A percentile compares a stretch with the other conserved stretches of the same genome.
These are phyloP conservation scores for Chiridota heheva DNA, from an alignment of 35 echinoderm and acorn worm species.

Conservation along the genomic window DNA sequence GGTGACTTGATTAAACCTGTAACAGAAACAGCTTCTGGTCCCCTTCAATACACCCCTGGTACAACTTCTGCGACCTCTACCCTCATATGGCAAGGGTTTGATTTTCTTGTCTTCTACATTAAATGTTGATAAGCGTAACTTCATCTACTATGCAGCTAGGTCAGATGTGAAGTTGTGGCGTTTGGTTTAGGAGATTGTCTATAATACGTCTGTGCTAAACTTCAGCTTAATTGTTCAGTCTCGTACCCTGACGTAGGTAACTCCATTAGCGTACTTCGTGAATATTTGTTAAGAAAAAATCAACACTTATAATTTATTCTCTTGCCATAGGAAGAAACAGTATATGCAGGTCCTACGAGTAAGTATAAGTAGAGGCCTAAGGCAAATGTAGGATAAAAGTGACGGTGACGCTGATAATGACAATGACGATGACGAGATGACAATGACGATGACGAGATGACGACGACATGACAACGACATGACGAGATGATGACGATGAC, in stretches of 20 bases:
- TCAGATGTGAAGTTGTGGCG: background rate
- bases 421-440: too few relatives aligned
- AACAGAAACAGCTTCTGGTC: too few relatives aligned
- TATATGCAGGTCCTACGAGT: conserved; percentile 61
- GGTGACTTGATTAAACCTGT: too few relatives aligned
- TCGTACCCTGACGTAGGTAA: background rate
- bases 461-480: too few relatives aligned
- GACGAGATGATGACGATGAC: too few relatives aligned
- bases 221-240: background rate
- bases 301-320: conserved; percentile 1
- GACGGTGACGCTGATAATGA: too few relatives aligned
- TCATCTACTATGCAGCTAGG: background rate
- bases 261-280: background rate
- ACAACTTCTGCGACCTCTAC: too few relatives aligned
- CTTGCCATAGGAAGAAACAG: conserved; percentile 12
- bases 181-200: background rate
- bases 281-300: background rate
- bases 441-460: too few relatives aligned
- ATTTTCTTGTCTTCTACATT: background rate
- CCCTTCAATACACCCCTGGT: too few relatives aligned
- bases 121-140: background rate
- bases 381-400: too few relatives aligned
- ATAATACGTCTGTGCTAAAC: background rate
- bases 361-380: conserved; percentile 17
- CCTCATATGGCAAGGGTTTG: too few relatives aligned